Evolutionary conservation across 2,797 vertebrate species (phyloP).

Genomic region (Macrochelys suwanniensis): DNA sequence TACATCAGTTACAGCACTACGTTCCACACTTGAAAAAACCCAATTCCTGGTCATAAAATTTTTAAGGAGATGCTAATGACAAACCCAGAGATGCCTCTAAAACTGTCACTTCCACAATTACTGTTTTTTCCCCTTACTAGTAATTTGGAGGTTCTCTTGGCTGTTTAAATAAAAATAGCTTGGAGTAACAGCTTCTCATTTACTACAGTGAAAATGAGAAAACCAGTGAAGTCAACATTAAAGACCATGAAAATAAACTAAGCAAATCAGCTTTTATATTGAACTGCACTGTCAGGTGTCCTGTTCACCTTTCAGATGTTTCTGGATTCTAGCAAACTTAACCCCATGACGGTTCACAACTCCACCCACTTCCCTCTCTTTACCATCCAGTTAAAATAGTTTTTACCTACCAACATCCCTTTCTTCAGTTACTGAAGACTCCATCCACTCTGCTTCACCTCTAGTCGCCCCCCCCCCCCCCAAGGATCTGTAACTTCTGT

Average conservation of each 20-base stretch:
- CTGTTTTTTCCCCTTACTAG: not conserved
- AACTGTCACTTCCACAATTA: not conserved
- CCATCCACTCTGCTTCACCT: not conserved
- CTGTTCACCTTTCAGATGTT: not conserved
- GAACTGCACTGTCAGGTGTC: not conserved
- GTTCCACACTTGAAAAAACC: accelerated
- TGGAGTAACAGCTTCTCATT: not conserved
- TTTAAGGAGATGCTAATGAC: not conserved
- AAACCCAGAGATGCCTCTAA: not conserved
- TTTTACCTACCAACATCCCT: not conserved
- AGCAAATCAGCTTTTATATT: accelerated
- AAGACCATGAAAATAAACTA: accelerated
- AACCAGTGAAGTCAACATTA: accelerated
- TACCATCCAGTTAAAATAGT: not conserved
- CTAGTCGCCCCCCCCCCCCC: too few species aligned
- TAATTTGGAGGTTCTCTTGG: not conserved
- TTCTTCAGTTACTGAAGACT: not conserved
- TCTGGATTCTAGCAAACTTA: not conserved
- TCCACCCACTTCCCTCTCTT: not conserved
- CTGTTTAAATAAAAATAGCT: not conserved
- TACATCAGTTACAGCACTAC: not conserved
- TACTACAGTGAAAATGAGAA: not conserved
- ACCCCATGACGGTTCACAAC: not conserved
- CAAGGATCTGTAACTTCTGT: not conserved
- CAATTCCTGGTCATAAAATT: not conserved